Evolutionary conservation across 2,797 vertebrate species (phyloP).

Genomic region (Ispidina picta): DNA sequence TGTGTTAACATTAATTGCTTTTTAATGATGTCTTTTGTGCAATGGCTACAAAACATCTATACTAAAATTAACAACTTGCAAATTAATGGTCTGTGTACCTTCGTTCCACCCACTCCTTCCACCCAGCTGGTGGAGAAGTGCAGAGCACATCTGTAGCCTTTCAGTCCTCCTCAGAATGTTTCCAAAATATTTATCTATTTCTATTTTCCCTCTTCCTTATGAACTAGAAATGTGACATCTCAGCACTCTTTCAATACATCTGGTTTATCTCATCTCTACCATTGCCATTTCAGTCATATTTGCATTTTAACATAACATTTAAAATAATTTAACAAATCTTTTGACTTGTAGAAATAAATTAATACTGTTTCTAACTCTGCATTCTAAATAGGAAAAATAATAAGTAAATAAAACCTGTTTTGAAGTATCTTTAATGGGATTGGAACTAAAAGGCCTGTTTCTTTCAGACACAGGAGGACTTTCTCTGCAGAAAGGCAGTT

Average conservation of each 20-base stretch:
- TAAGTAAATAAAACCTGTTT: neutral
- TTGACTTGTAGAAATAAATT: neutral
- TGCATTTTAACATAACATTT: no score
- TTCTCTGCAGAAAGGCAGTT: neutral
- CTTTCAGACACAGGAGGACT: neutral
- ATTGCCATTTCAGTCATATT: neutral
- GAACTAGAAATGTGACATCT: neutral
- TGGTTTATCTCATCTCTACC: neutral
- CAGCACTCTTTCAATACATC: neutral
- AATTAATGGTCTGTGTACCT: neutral
- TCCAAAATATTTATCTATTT: neutral
- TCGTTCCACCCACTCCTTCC: neutral
- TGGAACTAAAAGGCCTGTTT: neutral
- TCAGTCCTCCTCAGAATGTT: neutral
- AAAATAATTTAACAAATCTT: neutral
- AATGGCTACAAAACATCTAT: neutral
- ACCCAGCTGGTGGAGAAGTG: neutral
- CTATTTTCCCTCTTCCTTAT: rapidly evolving
- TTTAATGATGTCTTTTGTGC: slow-evolving; percentile 3
- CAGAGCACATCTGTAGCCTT: neutral
- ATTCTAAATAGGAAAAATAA: neutral
- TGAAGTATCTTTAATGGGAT: neutral
- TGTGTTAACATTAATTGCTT: slow-evolving; percentile 30
- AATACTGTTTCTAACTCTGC: neutral
- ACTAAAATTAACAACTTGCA: slow-evolving; percentile 33